These are phyloP conservation scores for Chunga burmeisteri DNA, from an alignment of 2,113 vertebrate species.

Conservation along the genomic window DNA sequence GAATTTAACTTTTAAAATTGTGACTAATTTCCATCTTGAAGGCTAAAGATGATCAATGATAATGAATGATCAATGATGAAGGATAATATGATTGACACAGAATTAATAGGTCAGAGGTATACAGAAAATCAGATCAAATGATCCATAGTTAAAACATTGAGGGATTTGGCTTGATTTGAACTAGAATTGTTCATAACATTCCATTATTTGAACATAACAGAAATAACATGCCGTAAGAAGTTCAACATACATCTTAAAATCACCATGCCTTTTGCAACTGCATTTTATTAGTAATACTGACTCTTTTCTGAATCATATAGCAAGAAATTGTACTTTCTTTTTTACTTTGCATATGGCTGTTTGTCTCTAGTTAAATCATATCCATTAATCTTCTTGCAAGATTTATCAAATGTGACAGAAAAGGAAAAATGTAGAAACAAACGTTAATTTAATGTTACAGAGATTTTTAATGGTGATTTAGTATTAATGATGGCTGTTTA, in stretches of 20 bases:
- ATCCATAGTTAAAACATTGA: not conserved
- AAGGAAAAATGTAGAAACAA: constrained; percentile 21
- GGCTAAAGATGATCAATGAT: not conserved
- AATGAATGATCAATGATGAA: not conserved
- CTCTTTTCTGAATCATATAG: not conserved
- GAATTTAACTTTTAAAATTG: not conserved
- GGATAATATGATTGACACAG: not conserved
- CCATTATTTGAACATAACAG: not conserved
- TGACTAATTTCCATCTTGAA: not conserved
- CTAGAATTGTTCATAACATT: not conserved
- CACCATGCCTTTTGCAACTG: not conserved
- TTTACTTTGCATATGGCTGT: not conserved
- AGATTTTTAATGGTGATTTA: constrained; percentile 8
- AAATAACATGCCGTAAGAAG: not conserved
- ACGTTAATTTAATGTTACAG: constrained; percentile 31
- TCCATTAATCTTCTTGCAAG: not conserved
- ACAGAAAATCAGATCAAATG: not conserved
- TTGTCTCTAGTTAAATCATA: not conserved
- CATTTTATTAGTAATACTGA: not conserved
- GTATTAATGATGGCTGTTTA: constrained; percentile 8
- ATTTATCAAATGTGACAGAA: constrained; percentile 2
- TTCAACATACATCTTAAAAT: not conserved
- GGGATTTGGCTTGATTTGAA: not conserved
- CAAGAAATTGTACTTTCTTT: not conserved
- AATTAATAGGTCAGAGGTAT: not conserved